Percentiles rank a stretch among this genome's conserved stretches.
Conservation (phyloP, 1,140 invertebrate genomes). For the Drosophila prosaltans region DNA sequence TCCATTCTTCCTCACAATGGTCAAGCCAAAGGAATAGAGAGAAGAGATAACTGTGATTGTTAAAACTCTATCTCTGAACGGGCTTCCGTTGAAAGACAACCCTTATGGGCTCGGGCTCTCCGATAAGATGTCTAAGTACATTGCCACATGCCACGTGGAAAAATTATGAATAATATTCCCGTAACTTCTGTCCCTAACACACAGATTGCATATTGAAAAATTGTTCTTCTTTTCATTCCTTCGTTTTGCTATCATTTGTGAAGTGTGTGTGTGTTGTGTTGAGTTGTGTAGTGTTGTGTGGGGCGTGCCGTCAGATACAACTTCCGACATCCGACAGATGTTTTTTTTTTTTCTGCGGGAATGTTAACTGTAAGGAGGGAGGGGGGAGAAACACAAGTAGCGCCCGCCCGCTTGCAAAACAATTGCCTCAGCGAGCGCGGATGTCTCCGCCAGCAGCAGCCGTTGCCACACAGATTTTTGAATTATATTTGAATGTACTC, state of each 20-base stretch:
- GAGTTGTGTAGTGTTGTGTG: slow-evolving; percentile 25
- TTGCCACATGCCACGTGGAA: slow-evolving; percentile 69
- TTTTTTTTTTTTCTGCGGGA: slow-evolving; percentile 45
- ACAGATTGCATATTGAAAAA: slow-evolving; percentile 63
- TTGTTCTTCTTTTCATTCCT: slow-evolving; percentile 20
- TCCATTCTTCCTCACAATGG: slow-evolving; percentile 9
- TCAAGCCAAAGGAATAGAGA: slow-evolving; percentile 15
- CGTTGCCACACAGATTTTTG: slow-evolving; percentile 40
- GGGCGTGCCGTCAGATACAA: slow-evolving; percentile 80
- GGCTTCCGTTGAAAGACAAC: slow-evolving; percentile 61
- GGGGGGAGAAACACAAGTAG: slow-evolving; percentile 36
- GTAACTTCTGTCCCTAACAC: slow-evolving; percentile 61
- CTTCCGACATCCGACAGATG: slow-evolving; percentile 82
- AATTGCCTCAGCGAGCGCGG: slow-evolving; percentile 62
- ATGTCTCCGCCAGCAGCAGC: slow-evolving; percentile 62
- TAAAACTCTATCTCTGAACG: slow-evolving; percentile 20
- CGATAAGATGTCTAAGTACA: slow-evolving; percentile 12
- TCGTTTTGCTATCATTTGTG: slow-evolving; percentile 6
- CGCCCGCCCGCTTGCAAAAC: slow-evolving; percentile 69
- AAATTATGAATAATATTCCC: slow-evolving; percentile 80
- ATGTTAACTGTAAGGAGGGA: slow-evolving; percentile 20
- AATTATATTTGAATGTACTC: slow-evolving; percentile 60
- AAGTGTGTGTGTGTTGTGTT: slow-evolving; percentile 31
- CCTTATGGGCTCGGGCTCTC: slow-evolving; percentile 45
- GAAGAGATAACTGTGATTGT: neutral